Evolutionary conservation across 2,113 vertebrate genomes (phyloP), one percentile per base, ranked within the genome.

Genomic region (Philantomba maxwellii): DNA sequence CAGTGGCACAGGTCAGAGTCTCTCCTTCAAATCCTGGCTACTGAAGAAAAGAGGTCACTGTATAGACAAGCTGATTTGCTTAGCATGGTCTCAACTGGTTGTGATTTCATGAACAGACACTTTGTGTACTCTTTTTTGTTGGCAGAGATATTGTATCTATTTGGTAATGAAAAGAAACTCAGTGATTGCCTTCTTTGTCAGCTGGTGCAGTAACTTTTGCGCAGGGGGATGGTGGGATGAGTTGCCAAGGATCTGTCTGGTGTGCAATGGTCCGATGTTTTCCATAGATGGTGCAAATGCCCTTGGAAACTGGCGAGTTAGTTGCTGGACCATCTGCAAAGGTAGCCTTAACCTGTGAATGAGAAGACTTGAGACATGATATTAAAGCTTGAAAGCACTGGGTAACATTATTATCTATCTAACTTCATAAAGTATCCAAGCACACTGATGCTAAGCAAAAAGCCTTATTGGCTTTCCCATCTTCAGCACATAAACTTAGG

Each of bases 301-400:
- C 30, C 66, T 93, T 86, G 70, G 89, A 91, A 97, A 70, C 64
- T 62, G 89, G 51, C 55, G 87, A 83, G 19, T 96, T 82, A 93
- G 94, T 53, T 85, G 96, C 26, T 89, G 75, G 33, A 88, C 85
- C 87, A 89, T 89, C 78, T 92, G 60, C 83, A 97, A 98, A 89
- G 36, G 83, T 53, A 90, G 89, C 19, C 80, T 97, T 91, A 81
- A 96, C 89, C 87, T 98, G 89, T 93, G 83, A 94, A 94, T 62
- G 78, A 96, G 89, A 96, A 97, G 62, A 95, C 96, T 95, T 87
- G 45, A 96, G 45, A 92, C 53, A 87, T 94, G 89, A 95, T 43
- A 88, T 89, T 89, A 97, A 89, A 97, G 60, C 25, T 73, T 95
- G n/a, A 96, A 97, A 75, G 47, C 53, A 88, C n/a, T 60, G 51